Conservation (phyloP, 2,113 vertebrate genomes). For the Nymphicus hollandicus region DNA sequence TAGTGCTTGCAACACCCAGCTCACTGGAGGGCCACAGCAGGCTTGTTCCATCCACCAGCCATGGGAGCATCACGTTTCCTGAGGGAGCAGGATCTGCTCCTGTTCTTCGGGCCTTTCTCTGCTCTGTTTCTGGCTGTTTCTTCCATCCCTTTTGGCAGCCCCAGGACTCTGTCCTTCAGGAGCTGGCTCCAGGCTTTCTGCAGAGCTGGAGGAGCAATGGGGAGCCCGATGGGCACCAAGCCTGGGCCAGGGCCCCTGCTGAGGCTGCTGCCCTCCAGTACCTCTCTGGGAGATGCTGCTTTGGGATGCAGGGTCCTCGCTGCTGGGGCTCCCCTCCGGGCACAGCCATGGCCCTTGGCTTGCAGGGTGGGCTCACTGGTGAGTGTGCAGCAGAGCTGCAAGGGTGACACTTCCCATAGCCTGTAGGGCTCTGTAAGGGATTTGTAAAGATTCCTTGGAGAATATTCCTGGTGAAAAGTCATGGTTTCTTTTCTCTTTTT, state of each 20-base stretch:
- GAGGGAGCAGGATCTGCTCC: neutral
- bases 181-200: neutral
- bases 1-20: neutral
- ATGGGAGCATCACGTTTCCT: neutral
- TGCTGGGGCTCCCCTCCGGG: neutral
- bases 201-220: neutral
- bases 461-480: neutral
- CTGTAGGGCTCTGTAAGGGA: neutral
- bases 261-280: neutral
- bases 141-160: neutral
- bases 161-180: accelerated
- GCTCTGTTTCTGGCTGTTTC: neutral
- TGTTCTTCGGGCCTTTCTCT: neutral
- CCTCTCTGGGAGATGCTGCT: neutral
- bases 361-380: neutral
- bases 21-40: neutral
- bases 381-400: neutral
- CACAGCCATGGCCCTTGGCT: neutral
- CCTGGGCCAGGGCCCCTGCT: neutral
- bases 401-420: neutral
- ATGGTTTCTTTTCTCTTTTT: neutral
- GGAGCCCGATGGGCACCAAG: neutral
- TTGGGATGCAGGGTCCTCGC: neutral
- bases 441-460: neutral
- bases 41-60: neutral